These are phyloP conservation scores for Genyomyrus donnyi DNA, from an alignment of 2,113 vertebrate genomes.

Conservation along the genomic window DNA sequence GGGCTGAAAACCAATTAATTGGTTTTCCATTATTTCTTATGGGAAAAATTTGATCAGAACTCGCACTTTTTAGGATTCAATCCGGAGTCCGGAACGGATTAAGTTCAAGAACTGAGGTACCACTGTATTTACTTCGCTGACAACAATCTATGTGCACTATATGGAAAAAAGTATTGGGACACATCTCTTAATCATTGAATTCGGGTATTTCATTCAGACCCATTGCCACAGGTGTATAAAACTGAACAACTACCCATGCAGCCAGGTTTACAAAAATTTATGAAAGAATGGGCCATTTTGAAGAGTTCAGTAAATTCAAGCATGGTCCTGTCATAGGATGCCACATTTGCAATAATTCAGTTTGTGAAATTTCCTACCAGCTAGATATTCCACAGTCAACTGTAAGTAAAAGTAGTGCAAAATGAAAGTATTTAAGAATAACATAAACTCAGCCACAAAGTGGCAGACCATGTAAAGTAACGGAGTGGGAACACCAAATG, in stretches of 20 bases:
- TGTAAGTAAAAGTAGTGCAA: neutral
- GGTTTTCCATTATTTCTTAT: too few species aligned
- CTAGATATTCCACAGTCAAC: neutral
- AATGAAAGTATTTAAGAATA: neutral
- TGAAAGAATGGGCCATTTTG: neutral
- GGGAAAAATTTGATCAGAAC: too few species aligned
- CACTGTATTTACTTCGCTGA: neutral
- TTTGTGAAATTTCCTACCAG: neutral
- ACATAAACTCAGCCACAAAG: neutral
- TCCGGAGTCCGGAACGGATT: too few species aligned
- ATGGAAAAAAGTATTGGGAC: neutral
- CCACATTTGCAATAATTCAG: neutral
- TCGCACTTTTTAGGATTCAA: too few species aligned
- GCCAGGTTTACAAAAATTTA: neutral
- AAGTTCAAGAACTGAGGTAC: too few species aligned
- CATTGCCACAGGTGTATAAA: neutral
- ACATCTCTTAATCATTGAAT: neutral
- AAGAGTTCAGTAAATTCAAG: neutral
- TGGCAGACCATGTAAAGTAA: neutral
- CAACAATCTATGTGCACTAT: neutral
- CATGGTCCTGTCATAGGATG: neutral
- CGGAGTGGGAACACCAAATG: neutral
- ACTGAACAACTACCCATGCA: neutral
- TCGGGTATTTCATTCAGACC: neutral
- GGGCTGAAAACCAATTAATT: too few species aligned